phyloP scores from a whole-genome alignment of 37 sponge, comb jelly and placozoan species.

The Amphimedon queenslandica region DNA sequence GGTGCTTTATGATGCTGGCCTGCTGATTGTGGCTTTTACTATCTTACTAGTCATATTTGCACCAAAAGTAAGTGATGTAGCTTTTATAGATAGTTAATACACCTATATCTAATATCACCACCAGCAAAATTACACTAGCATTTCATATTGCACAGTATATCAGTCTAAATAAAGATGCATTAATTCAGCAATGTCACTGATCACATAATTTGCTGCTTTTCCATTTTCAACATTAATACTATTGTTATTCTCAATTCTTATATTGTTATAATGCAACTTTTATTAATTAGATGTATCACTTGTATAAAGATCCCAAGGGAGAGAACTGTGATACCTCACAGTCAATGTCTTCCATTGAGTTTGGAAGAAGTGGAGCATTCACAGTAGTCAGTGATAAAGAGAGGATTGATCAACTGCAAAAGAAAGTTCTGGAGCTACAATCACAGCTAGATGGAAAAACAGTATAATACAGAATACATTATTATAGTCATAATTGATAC shows the following conservation, averaged over 20 bases:
- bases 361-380: conserved; percentile 1
- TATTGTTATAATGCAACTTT: neutral
- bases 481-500: too few relatives aligned
- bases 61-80: conserved; percentile 39
- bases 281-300: neutral
- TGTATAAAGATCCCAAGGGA: conserved; percentile 13
- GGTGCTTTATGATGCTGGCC: conserved; percentile 6
- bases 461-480: too few relatives aligned
- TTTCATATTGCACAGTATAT: too few relatives aligned
- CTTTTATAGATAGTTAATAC: too few relatives aligned
- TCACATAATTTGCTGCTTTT: too few relatives aligned
- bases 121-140: too few relatives aligned
- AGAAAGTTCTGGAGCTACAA: neutral
- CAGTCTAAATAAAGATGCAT: too few relatives aligned
- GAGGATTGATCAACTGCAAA: neutral
- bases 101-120: too few relatives aligned
- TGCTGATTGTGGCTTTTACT: conserved; percentile 5
- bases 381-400: conserved; percentile 3
- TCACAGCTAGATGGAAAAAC: conserved; percentile 4
- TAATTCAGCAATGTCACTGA: too few relatives aligned
- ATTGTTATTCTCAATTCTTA: neutral
- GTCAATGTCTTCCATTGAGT: neutral
- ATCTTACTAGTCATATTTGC: conserved; percentile 23
- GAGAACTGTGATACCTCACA: neutral
- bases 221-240: too few relatives aligned